Evolutionary conservation across 2,888 invertebrate genomes (phyloP), one percentile per base, ranked within the genome.

Genomic region (Conchocele bisecta): DNA sequence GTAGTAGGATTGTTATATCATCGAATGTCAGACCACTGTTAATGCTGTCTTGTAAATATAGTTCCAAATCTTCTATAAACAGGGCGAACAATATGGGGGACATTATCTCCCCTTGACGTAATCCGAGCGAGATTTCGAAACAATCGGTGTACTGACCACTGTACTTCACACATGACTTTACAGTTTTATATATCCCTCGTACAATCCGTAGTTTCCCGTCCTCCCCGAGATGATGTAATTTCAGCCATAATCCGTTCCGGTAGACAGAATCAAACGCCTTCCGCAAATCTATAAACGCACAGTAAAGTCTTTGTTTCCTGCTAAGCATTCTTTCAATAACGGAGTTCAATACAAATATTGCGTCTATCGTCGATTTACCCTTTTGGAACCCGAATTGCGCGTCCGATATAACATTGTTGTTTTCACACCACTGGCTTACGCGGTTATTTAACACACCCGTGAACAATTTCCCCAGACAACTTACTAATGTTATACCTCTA

Each of bases 301-400:
- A 57, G 56, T 71, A 74, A 33, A 74, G 42, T 22, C 39, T 51
- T 15, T 56, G 29, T 28, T 64, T 65, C 7, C 37, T 20, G 15
- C 22, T 33, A 0, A 70, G n/a, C 24, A 65, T 44, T 29, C 51
- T 74, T 37, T 60, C 39, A 13, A 70, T 60, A 9, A 74, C 39
- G n/a, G 56, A 24, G 11, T 67, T 39, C 5, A 71, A 41, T 6
- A 59, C 37, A 59, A 74, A 75, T 13, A 78, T 71, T n/a, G 56
- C 66, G 57, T 75, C 78, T n/a, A 63, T 42, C 1, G 72, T 78
- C 26, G 58, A 50, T 33, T 42, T 31, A n/a, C 44, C 37, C 15
- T 42, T 17, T 56, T 42, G 63, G 54, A 74, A 77, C n/a, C 71
- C 71, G 42, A 74, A 70, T 53, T 78, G 74, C 26, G 71, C 66